Evolutionary conservation across 2,797 vertebrate species (phyloP).

Genomic region (Silurus lanzhouensis): DNA sequence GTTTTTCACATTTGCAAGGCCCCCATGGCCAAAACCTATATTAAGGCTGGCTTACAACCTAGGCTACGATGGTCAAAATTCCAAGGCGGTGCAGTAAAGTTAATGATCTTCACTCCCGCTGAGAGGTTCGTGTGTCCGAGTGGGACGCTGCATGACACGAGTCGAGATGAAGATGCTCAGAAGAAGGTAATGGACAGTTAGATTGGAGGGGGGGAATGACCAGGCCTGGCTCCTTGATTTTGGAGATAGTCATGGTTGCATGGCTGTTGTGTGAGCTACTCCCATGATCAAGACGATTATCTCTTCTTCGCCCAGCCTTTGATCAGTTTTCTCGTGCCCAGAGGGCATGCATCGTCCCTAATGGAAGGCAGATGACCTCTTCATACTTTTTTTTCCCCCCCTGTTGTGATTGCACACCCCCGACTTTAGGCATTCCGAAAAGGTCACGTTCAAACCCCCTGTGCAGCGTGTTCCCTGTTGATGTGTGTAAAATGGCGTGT

Average conservation of each 20-base stretch:
- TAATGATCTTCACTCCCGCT: constrained; percentile 35
- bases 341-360: constrained; percentile 49
- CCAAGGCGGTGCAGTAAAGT: constrained; percentile 36
- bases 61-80: constrained; percentile 46
- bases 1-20: constrained; percentile 69
- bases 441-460: not conserved
- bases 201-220: not conserved
- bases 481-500: constrained; percentile 27
- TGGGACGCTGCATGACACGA: not conserved
- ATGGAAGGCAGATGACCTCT: constrained; percentile 56
- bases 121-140: constrained; percentile 21
- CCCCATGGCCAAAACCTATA: constrained; percentile 64
- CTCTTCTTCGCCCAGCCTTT: constrained; percentile 37
- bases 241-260: constrained; percentile 53
- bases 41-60: constrained; percentile 54
- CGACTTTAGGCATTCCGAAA: constrained; percentile 41
- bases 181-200: constrained; percentile 30
- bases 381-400: not conserved
- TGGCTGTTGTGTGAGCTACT: constrained; percentile 47
- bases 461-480: not conserved
- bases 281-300: constrained; percentile 52
- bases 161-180: constrained; percentile 34
- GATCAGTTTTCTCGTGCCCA: constrained; percentile 46
- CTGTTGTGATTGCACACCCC: constrained; percentile 20
- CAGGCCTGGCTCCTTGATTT: constrained; percentile 33